Conservation (phyloP, 2,888 invertebrate species). For the Cryptocephalus moraei region DNA sequence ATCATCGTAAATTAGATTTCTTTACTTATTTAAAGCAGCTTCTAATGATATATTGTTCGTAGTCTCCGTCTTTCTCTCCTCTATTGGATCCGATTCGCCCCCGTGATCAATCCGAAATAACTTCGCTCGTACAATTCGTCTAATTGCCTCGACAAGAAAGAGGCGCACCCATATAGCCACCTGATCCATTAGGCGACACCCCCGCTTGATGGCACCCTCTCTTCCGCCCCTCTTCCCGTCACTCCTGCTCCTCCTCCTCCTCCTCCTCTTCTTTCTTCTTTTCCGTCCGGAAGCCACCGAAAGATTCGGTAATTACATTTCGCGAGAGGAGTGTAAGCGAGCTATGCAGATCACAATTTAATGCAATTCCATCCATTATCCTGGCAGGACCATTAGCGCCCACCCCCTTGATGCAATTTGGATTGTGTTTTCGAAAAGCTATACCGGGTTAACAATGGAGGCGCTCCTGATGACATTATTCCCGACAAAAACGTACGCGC, state of each 20-base stretch:
- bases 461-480: constrained; percentile 29
- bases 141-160: constrained; percentile 31
- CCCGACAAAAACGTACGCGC: constrained; percentile 18
- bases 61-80: too few species aligned
- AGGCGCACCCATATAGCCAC: constrained; percentile 28
- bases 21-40: too few species aligned
- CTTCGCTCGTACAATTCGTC: constrained; percentile 18
- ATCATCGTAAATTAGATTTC: too few species aligned
- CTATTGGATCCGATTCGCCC: constrained; percentile 2
- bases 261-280: constrained; percentile 8
- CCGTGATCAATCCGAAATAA: constrained; percentile 4
- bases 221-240: constrained; percentile 3
- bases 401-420: constrained; percentile 39
- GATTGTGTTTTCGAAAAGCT: constrained; percentile 35
- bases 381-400: constrained; percentile 40
- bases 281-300: constrained; percentile 29
- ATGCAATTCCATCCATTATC: constrained; percentile 45
- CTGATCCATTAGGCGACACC: constrained; percentile 29
- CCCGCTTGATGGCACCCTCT: background rate
- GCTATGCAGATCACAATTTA: constrained; percentile 44
- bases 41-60: too few species aligned
- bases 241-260: constrained; percentile 10
- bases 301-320: constrained; percentile 35
- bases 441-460: constrained; percentile 36
- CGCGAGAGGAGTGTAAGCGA: constrained; percentile 23